Base-by-base conservation (phyloP, 1,140 invertebrate genomes). In the Ceratina australensis region DNA sequence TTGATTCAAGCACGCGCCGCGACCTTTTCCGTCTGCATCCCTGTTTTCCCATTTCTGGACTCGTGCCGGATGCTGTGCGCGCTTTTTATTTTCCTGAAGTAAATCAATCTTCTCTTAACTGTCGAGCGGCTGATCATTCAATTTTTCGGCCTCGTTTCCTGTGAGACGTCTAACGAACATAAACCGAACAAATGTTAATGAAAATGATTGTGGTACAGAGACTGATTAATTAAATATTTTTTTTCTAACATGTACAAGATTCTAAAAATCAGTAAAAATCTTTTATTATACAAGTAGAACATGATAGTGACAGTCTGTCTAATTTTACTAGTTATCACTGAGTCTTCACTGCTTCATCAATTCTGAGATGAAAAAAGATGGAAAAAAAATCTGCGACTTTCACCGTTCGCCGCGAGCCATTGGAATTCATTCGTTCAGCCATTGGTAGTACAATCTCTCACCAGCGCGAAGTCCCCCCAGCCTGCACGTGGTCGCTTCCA, bases 1-100 rank as follows among this genome's bases (percentile, higher is more conserved):
- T 76, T 16, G 66, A 71, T 68, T 76, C 74, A 61, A 76, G 66
- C 66, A 76, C 74, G 74, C 26, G 57, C n/a, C 66, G 66, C 74
- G 73, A 33, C 54, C 60, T 60, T 69, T 76, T 28, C 42, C 47
- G 13, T 3, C 16, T 15, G 24, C 20, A 68, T 61, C 61, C 57
- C 56, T 76, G 74, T 61, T 57, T 76, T 56, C 2, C 56, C 74
- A 60, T 76, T 76, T 42, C 65, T 69, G 56, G 65, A 16, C 65
- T 69, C 65, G 47, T 42, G 10, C 16, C 20, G 18, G 63, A 26
- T 57, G 28, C 72, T 66, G 16, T 8, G 16, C 3, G 8, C 13
- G 47, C 15, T 33, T 28, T 65, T 67, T n/a, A 28, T 15, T 18
- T 20, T n/a, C 15, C 68, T 26, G 1, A 0, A 5, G 8, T 15